phyloP scores from a whole-genome alignment of 2,113 vertebrate species.

The Atlantisia rogersi region DNA sequence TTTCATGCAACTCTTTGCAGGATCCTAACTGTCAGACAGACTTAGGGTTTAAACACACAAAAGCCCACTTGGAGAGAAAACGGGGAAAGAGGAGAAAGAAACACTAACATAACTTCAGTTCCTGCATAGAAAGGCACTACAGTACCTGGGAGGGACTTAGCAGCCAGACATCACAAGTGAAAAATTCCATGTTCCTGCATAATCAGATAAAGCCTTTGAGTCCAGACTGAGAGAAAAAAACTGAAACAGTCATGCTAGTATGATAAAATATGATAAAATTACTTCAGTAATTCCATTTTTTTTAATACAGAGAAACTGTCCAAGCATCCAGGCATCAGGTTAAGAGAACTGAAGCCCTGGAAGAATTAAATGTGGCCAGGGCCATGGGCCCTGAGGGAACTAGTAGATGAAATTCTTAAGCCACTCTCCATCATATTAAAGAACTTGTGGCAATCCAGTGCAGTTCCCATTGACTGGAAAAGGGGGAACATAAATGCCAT shows the following conservation, averaged over 20 bases:
- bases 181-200: background rate
- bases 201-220: background rate
- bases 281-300: background rate
- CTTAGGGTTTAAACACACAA: background rate
- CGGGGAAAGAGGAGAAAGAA: background rate
- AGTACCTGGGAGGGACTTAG: no score
- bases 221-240: background rate
- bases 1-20: accelerated
- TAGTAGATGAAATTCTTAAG: no score
- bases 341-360: no score
- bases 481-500: no score
- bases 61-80: background rate
- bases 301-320: background rate
- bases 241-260: background rate
- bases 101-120: background rate
- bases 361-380: no score
- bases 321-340: no score
- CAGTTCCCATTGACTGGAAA: no score
- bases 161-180: background rate
- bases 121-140: background rate
- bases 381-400: no score
- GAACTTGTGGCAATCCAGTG: no score
- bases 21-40: background rate
- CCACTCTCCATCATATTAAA: no score
- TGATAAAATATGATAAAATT: background rate